Conservation (phyloP, 2,797 vertebrate species). For the Molothrus ater region DNA sequence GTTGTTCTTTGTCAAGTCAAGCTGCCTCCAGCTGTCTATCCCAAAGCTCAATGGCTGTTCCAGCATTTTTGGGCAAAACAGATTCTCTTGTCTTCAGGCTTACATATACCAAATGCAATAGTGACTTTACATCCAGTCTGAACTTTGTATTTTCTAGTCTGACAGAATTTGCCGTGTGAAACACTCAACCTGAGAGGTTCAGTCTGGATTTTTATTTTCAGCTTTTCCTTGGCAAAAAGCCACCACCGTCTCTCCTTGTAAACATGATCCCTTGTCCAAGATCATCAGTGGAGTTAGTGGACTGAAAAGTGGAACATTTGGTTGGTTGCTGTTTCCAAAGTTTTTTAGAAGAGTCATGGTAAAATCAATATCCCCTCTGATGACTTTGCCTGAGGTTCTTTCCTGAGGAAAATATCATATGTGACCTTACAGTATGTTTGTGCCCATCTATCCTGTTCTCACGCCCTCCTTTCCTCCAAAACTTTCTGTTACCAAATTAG, state of each 20-base stretch:
- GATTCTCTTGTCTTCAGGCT: background rate
- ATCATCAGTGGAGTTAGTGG: background rate
- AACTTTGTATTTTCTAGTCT: background rate
- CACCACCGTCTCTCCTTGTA: background rate
- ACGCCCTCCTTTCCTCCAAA: background rate
- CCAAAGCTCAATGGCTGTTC: background rate
- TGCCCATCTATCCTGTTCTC: background rate
- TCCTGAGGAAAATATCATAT: background rate
- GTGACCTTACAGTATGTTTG: background rate
- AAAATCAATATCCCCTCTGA: background rate
- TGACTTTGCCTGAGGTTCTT: background rate
- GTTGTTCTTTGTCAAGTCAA: background rate
- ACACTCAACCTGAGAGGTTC: background rate
- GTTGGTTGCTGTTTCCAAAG: background rate
- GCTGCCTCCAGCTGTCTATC: background rate
- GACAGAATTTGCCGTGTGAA: background rate
- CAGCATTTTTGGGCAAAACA: background rate
- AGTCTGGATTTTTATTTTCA: background rate
- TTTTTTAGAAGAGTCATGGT: background rate
- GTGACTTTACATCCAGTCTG: background rate
- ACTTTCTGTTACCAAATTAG: background rate
- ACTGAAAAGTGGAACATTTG: background rate
- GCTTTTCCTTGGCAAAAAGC: background rate
- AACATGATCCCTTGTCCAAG: background rate
- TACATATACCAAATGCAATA: background rate